Percentiles rank a stretch among this genome's conserved stretches.
These are phyloP conservation scores for Nanorana parkeri DNA, from an alignment of 2,113 vertebrate species.

Conservation along the genomic window DNA sequence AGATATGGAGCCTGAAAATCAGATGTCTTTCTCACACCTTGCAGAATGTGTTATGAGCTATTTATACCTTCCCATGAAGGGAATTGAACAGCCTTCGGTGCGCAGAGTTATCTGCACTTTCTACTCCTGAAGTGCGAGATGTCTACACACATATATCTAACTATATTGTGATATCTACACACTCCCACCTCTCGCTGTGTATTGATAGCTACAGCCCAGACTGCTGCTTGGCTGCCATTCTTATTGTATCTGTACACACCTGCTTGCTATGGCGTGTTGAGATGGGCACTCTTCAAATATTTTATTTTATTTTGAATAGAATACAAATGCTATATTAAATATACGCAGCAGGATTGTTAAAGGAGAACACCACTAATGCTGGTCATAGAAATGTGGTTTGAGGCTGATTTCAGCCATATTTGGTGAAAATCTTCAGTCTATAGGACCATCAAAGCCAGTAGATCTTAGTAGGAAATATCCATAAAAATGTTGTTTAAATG, in stretches of 20 bases:
- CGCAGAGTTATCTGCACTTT: constrained; percentile 28
- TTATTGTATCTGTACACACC: neutral
- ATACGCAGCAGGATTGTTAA: no score
- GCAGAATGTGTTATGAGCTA: constrained; percentile 53
- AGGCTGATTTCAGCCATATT: no score
- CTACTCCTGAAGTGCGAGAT: constrained; percentile 24
- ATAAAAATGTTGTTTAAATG: no score
- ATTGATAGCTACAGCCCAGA: neutral
- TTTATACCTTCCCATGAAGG: constrained; percentile 50
- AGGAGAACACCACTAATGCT: no score
- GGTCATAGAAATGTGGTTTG: no score
- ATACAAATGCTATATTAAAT: neutral
- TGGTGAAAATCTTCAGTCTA: no score
- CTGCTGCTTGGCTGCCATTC: neutral
- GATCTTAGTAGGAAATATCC: no score
- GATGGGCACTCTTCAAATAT: neutral
- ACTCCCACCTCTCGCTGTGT: neutral
- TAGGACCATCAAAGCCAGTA: no score
- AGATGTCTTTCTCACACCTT: constrained; percentile 56
- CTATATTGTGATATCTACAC: constrained; percentile 6
- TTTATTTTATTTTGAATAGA: neutral
- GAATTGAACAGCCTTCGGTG: constrained; percentile 31
- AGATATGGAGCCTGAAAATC: constrained; percentile 53
- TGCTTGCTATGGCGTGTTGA: neutral
- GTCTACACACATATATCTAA: constrained; percentile 12